Evolutionary conservation across 2,113 vertebrate genomes (phyloP).

Genomic region (Crotalus viridis): DNA sequence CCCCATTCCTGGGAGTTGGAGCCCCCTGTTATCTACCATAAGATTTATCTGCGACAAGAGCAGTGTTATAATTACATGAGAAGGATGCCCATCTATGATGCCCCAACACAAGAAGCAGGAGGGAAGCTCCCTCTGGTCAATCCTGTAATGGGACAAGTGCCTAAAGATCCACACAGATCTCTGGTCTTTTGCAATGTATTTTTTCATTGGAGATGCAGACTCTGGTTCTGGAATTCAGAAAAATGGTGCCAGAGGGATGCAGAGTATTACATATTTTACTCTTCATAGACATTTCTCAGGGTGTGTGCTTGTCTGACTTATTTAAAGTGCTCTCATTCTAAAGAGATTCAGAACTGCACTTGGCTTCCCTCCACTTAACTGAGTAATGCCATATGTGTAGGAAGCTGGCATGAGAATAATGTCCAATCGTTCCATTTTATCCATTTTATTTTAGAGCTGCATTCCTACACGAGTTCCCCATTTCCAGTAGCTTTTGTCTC

Average conservation of each 20-base stretch:
- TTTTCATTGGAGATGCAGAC: background rate
- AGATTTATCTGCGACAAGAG: background rate
- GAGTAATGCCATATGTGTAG: slow-evolving; percentile 32
- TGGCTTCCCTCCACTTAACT: slow-evolving; percentile 30
- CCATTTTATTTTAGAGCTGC: background rate
- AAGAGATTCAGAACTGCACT: slow-evolving; percentile 9
- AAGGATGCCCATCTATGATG: background rate
- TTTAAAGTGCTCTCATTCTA: slow-evolving; percentile 15
- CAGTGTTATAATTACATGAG: background rate
- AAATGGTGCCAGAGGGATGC: background rate
- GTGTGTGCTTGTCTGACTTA: background rate
- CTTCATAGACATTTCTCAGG: background rate
- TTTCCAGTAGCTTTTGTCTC: background rate
- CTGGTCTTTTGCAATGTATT: background rate
- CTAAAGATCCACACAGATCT: background rate
- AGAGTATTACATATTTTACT: background rate
- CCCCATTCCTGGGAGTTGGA: background rate
- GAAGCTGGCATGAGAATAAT: background rate
- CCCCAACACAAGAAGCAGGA: background rate
- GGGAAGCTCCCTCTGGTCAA: background rate
- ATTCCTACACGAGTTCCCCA: background rate
- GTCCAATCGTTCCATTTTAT: background rate
- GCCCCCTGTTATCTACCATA: background rate
- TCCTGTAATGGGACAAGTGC: background rate
- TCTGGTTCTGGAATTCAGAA: background rate